Evolutionary conservation across 2,797 vertebrate genomes (phyloP).

Genomic region (Dallia pectoralis): DNA sequence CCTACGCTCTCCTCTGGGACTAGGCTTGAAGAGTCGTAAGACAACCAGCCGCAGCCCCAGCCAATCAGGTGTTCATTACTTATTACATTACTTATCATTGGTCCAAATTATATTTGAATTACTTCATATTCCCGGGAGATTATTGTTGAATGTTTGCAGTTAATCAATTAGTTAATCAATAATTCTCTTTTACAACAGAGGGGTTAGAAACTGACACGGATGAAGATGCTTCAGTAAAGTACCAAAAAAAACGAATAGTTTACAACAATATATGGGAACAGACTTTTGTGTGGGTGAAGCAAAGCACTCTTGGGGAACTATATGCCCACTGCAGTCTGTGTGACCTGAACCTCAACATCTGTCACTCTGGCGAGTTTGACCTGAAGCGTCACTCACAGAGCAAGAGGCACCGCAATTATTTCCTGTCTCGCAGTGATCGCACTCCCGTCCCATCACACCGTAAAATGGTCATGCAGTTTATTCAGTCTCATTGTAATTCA

Average conservation of each 20-base stretch:
- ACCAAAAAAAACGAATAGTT: background rate
- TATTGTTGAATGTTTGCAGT: background rate
- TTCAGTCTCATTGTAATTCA: constrained; percentile 53
- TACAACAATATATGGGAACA: constrained; percentile 64
- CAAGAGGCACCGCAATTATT: constrained; percentile 20
- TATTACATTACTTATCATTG: background rate
- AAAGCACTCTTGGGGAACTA: constrained; percentile 56
- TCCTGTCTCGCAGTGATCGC: constrained; percentile 21
- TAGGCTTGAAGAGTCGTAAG: background rate
- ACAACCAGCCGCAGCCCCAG: constrained; percentile 5
- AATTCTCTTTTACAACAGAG: constrained; percentile 32
- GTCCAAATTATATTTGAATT: background rate
- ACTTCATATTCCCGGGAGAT: background rate
- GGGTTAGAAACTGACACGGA: constrained; percentile 29
- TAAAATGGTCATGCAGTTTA: constrained; percentile 59
- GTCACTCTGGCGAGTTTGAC: constrained; percentile 43
- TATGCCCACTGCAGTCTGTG: constrained; percentile 69
- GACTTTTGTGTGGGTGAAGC: constrained; percentile 55
- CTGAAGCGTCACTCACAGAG: constrained; percentile 61
- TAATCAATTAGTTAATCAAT: constrained; percentile 1
- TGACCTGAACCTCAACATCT: constrained; percentile 49
- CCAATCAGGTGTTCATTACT: background rate
- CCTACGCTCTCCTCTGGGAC: background rate
- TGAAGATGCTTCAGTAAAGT: constrained; percentile 10
- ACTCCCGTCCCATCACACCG: constrained; percentile 47